Conservation (phyloP, 2,888 invertebrate genomes). For the Cosmopolites sordidus region DNA sequence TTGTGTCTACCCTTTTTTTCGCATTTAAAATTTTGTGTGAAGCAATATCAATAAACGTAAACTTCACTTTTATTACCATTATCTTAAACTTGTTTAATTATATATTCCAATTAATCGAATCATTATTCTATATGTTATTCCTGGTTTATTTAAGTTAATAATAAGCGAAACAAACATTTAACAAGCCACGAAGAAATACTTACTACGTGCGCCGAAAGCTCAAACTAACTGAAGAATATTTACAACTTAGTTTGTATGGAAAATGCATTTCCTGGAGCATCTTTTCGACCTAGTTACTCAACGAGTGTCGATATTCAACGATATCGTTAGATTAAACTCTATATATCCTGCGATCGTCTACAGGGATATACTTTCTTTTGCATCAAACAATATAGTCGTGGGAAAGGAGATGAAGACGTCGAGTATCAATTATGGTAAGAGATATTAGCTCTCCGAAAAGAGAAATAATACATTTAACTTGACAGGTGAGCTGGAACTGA, state of each 20-base stretch:
- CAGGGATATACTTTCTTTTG: neutral
- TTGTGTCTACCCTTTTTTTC: too few species aligned
- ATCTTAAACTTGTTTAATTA: too few species aligned
- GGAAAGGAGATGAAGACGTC: neutral
- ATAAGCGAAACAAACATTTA: too few species aligned
- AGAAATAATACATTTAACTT: constrained; percentile 4
- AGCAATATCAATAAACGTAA: too few species aligned
- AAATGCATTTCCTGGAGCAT: neutral
- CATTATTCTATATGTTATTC: too few species aligned
- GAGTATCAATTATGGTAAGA: constrained; percentile 1
- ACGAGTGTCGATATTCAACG: neutral
- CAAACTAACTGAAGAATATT: neutral
- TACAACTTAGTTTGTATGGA: neutral
- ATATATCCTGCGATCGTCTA: neutral
- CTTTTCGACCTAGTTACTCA: neutral
- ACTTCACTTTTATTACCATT: too few species aligned
- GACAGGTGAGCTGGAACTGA: neutral
- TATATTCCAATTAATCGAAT: too few species aligned
- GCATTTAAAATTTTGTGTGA: too few species aligned
- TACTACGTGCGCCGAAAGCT: neutral
- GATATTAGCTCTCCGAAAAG: neutral
- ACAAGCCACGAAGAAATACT: too few species aligned
- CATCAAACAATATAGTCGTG: neutral
- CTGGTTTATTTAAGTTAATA: too few species aligned
- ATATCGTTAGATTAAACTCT: neutral